Percentiles rank a stretch among this genome's conserved stretches.
Evolutionary conservation across 2,113 vertebrate genomes (phyloP).

Genomic region (Megaceryle maxima): DNA sequence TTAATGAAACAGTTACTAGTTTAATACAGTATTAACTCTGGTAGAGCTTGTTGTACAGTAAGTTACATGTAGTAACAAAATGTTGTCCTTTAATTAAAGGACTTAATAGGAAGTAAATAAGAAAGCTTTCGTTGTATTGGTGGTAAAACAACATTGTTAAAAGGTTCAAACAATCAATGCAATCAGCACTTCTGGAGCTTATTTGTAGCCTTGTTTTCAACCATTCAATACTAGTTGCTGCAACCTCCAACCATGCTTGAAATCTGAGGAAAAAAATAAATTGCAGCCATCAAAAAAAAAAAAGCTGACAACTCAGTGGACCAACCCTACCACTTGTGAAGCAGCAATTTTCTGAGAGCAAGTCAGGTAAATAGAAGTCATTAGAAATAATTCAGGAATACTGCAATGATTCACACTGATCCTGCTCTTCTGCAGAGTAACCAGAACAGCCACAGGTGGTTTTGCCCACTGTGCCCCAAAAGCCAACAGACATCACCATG

Average conservation of each 20-base stretch:
- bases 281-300: background rate
- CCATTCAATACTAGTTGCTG: background rate
- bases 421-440: background rate
- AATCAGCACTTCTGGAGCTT: background rate
- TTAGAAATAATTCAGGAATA: background rate
- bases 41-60: background rate
- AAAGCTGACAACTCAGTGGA: background rate
- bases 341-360: background rate
- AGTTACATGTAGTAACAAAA: background rate
- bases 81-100: slow-evolving; percentile 19
- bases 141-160: slow-evolving; percentile 10
- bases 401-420: accelerated
- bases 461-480: background rate
- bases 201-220: background rate
- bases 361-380: accelerated
- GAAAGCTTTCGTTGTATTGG: background rate
- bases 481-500: accelerated
- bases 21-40: background rate
- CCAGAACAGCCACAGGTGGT: background rate
- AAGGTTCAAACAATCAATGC: slow-evolving; percentile 15
- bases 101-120: background rate
- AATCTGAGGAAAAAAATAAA: background rate
- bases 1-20: background rate
- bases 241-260: background rate
- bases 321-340: background rate